Evolutionary conservation across 2,888 invertebrate genomes (phyloP).

Genomic region (Thymelicus acteon): DNA sequence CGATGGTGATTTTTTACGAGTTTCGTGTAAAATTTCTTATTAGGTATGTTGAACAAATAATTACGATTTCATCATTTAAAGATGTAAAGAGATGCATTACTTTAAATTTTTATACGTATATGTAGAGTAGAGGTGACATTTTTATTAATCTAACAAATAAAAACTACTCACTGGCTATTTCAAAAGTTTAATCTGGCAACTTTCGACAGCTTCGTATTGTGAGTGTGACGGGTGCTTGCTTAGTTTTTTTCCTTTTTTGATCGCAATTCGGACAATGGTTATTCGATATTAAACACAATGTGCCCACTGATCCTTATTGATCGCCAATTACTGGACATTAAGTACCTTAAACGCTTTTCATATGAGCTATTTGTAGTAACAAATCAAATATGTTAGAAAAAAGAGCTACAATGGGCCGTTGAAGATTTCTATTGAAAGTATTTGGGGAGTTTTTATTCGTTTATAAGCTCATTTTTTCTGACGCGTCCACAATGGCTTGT

Average conservation of each 20-base stretch:
- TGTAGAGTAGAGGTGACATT: too few relatives aligned
- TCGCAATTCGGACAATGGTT: conserved; percentile 68
- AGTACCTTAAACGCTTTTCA: conserved; percentile 83
- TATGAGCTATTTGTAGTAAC: conserved; percentile 81
- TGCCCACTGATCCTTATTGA: conserved; percentile 85
- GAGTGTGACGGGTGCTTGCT: conserved; percentile 65
- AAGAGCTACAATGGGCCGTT: conserved; percentile 69
- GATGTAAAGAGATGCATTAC: too few relatives aligned
- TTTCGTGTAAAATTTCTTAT: too few relatives aligned
- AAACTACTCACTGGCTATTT: conserved; percentile 12
- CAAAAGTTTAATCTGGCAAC: conserved; percentile 60
- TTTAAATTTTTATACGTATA: too few relatives aligned
- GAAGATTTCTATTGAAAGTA: conserved; percentile 72
- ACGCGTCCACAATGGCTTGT: conserved; percentile 60
- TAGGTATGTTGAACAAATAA: too few relatives aligned
- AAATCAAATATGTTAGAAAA: conserved; percentile 77
- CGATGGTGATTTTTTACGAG: too few relatives aligned
- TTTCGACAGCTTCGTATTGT: conserved; percentile 69
- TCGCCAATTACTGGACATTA: conserved; percentile 85
- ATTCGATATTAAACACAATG: conserved; percentile 79
- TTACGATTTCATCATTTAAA: too few relatives aligned
- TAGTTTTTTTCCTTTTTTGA: conserved; percentile 66
- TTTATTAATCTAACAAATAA: too few relatives aligned
- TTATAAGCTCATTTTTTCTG: conserved; percentile 69
- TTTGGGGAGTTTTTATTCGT: conserved; percentile 66